Evolutionary conservation across 2,797 vertebrate species (phyloP).

Genomic region (Mus caroli): DNA sequence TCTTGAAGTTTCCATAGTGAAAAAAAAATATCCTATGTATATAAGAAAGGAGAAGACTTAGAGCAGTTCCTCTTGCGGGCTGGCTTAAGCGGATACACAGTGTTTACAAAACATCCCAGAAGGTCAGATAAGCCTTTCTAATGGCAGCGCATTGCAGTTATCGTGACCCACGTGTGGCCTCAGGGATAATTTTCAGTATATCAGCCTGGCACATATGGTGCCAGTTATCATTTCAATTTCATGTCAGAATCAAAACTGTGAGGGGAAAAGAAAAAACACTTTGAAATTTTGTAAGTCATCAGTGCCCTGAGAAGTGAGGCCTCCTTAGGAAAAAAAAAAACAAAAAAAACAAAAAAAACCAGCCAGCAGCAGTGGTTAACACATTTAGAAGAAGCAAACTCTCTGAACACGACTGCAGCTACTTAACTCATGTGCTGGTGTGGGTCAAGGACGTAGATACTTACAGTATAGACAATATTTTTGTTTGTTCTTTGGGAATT

Average conservation of each 20-base stretch:
- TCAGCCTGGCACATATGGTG: conserved; percentile 76
- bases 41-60: conserved; percentile 27
- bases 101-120: conserved; percentile 71
- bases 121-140: conserved; percentile 62
- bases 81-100: neutral
- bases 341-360: neutral
- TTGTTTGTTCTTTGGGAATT: neutral
- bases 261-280: conserved; percentile 9
- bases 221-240: conserved; percentile 72
- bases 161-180: conserved; percentile 63
- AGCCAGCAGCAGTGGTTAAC: conserved; percentile 13
- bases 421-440: conserved; percentile 32
- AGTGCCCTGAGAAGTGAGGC: conserved; percentile 33
- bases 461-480: neutral
- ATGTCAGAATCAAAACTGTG: conserved; percentile 67
- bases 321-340: neutral
- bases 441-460: neutral
- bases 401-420: conserved; percentile 48
- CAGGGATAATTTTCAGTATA: conserved; percentile 66
- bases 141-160: conserved; percentile 58
- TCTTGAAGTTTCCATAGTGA: conserved; percentile 58
- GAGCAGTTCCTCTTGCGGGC: conserved; percentile 16
- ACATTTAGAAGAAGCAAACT: conserved; percentile 49
- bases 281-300: conserved; percentile 62
- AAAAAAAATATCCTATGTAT: conserved; percentile 27